These are phyloP conservation scores for Tetranychus truncatus DNA, from an alignment of 2,888 invertebrate genomes.

Conservation along the genomic window DNA sequence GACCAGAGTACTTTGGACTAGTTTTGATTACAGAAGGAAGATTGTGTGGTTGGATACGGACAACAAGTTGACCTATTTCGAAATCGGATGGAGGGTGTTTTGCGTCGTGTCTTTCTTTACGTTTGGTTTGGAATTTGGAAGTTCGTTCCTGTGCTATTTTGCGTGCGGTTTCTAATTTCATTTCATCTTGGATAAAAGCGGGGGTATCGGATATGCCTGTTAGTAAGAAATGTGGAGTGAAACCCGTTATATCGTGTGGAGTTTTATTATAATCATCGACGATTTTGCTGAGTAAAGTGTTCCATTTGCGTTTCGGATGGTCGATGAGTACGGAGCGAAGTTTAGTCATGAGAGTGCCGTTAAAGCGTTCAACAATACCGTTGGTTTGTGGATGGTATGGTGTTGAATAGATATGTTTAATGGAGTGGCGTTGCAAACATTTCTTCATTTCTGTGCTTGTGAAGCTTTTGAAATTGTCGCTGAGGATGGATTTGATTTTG, in stretches of 20 bases:
- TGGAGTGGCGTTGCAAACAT: neutral
- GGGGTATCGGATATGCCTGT: neutral
- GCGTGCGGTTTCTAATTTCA: no score
- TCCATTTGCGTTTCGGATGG: slow-evolving; percentile 12
- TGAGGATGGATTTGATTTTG: neutral
- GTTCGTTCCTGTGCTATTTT: neutral
- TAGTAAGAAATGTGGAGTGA: slow-evolving; percentile 8
- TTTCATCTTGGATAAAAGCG: no score
- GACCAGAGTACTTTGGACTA: slow-evolving; percentile 3
- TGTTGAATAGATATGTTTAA: neutral
- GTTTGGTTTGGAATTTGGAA: neutral
- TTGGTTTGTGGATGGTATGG: slow-evolving; percentile 17
- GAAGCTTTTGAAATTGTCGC: slow-evolving; percentile 7
- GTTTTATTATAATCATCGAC: slow-evolving; percentile 13
- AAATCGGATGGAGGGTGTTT: neutral
- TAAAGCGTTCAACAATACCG: slow-evolving; percentile 10
- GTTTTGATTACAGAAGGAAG: slow-evolving; percentile 8
- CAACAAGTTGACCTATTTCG: neutral
- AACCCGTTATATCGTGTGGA: slow-evolving; percentile 5
- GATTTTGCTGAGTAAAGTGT: neutral
- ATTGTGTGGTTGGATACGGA: neutral
- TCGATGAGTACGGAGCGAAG: neutral
- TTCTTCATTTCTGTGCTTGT: neutral
- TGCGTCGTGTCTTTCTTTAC: slow-evolving; percentile 7
- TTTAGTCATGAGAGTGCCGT: neutral